phyloP scores from a whole-genome alignment of 2,797 vertebrate species.

The Dallia pectoralis region DNA sequence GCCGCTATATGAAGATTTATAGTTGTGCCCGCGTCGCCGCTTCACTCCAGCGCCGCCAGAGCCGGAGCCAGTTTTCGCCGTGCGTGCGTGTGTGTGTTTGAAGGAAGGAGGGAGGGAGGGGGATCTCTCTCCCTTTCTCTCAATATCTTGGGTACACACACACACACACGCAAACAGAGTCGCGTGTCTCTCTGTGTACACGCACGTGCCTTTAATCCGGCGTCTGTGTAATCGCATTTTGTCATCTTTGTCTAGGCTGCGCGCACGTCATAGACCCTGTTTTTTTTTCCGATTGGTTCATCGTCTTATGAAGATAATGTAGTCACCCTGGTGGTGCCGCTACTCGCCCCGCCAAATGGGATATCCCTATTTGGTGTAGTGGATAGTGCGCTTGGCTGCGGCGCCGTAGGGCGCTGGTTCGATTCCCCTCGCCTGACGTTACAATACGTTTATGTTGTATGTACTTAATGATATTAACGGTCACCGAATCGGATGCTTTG shows the following conservation, averaged over 20 bases:
- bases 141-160: constrained; percentile 33
- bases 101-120: constrained; percentile 73
- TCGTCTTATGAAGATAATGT: constrained; percentile 23
- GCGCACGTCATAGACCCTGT: constrained; percentile 50
- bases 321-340: too few relatives aligned
- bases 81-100: constrained; percentile 68
- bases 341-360: too few relatives aligned
- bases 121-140: constrained; percentile 35
- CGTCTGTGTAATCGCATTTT: constrained; percentile 64
- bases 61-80: constrained; percentile 69
- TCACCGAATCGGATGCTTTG: constrained; percentile 3
- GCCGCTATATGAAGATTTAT: constrained; percentile 98
- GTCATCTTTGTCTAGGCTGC: constrained; percentile 60
- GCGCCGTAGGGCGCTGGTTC: too few relatives aligned
- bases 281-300: constrained; percentile 45
- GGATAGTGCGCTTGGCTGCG: too few relatives aligned
- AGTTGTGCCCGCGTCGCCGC: constrained; percentile 75
- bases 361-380: too few relatives aligned
- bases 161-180: too few relatives aligned
- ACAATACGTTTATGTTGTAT: constrained; percentile 14
- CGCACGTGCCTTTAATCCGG: constrained; percentile 59
- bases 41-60: constrained; percentile 81
- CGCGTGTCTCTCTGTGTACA: constrained; percentile 44
- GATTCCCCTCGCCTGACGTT: too few relatives aligned
- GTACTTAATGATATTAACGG: constrained; percentile 6